Evolutionary conservation across 2,888 invertebrate genomes (phyloP), one percentile per base, ranked within the genome.

Genomic region (Globia sparganii): DNA sequence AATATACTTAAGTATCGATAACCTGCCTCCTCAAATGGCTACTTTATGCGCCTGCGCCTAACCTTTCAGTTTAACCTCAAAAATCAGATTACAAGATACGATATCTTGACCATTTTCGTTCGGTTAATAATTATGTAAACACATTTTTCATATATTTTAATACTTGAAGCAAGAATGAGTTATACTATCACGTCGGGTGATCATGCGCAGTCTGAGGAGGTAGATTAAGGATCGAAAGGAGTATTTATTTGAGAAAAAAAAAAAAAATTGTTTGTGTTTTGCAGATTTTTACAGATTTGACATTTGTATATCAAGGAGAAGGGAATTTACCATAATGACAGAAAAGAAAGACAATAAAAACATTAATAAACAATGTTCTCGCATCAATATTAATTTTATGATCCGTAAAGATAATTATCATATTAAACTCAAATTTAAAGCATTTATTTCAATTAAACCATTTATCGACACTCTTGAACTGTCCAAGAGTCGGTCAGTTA

Each of bases 1-100:
- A 70, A 64, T 56, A 40, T 37, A 49, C 81, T 62, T 34, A 28
- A 62, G 59, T 62, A 70, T 80, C 69, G 61, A 40, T 34, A 70
- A 70, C 34, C 67, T 75, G 71, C 13, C 75, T 78, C 79, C 53
- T 85, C 75, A 83, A 78, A 61, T 5, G 25, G 15, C 43, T 73
- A 81, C 61, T 86, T 87, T 80, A 87, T 87, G 75, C 28, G 53
- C 66, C 0, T 58, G 75, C 64, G 13, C 68, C 79, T 87, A 83
- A 87, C 86, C 86, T 87, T 86, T 86, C 13, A 58, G 56, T 53
- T 70, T 73, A 76, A 87, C 88, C 87, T 88, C 80, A 86, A 81
- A 81, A 81, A 81, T 80, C 86, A 68, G 82, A 87, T 87, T 87
- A 86, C 79, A 73, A 72, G 80, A 81, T 81, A 62, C 70, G 66